phyloP scores from a whole-genome alignment of 2,888 invertebrate genomes.

The Eristalinus sepulchralis region DNA sequence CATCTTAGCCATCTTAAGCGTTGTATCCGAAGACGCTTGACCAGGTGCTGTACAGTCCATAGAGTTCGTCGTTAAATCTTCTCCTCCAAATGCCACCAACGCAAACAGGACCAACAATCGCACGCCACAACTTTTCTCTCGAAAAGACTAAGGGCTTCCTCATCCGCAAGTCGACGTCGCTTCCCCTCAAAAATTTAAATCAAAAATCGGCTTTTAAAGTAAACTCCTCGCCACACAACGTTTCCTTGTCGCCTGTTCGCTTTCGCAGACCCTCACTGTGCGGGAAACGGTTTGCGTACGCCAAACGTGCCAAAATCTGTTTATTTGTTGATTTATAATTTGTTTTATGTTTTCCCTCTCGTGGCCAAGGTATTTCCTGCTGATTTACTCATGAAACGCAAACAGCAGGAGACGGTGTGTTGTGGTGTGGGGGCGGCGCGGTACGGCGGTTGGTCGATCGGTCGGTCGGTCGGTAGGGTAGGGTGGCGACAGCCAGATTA shows the following conservation, averaged over 20 bases:
- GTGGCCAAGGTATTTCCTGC: constrained; percentile 11
- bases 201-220: neutral
- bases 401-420: neutral
- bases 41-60: too few species aligned
- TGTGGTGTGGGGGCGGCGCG: neutral
- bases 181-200: neutral
- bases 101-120: too few species aligned
- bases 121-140: too few species aligned
- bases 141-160: too few species aligned
- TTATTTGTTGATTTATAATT: constrained; percentile 52
- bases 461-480: neutral
- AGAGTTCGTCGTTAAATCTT: too few species aligned
- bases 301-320: constrained; percentile 45
- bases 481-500: neutral
- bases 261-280: constrained; percentile 13
- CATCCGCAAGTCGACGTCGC: too few species aligned
- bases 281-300: constrained; percentile 15
- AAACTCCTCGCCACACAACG: neutral
- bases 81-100: too few species aligned
- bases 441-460: too few species aligned
- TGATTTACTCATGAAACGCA: constrained; percentile 14
- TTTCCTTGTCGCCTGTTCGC: neutral
- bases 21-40: too few species aligned
- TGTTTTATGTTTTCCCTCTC: constrained; percentile 14
- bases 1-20: too few species aligned